phyloP scores from a whole-genome alignment of 2,113 vertebrate species.

The Microtus ochrogaster region DNA sequence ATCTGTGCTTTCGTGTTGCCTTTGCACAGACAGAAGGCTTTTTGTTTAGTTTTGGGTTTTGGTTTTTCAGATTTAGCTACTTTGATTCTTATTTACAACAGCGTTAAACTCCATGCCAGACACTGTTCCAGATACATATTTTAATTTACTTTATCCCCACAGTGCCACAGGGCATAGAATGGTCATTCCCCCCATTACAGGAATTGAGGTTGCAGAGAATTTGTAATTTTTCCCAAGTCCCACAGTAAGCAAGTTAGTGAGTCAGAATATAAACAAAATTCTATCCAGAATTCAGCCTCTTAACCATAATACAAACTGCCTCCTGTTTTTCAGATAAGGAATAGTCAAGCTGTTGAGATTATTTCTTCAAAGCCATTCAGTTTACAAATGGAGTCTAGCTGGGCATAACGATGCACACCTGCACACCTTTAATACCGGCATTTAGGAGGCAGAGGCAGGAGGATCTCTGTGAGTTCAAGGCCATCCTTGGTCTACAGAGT shows the following conservation, averaged over 20 bases:
- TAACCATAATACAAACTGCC: neutral
- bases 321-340: conserved; percentile 13
- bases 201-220: neutral
- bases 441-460: neutral
- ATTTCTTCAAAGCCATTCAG: neutral
- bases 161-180: neutral
- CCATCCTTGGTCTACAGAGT: neutral
- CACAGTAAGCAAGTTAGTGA: neutral
- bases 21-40: neutral
- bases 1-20: too few relatives aligned
- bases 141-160: neutral
- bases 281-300: neutral
- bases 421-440: neutral
- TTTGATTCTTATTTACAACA: neutral
- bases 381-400: neutral
- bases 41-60: neutral
- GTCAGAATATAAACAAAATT: neutral
- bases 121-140: neutral
- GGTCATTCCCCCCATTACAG: neutral
- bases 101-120: neutral
- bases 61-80: neutral
- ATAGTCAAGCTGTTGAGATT: neutral
- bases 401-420: neutral
- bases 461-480: neutral
- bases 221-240: neutral